phyloP scores from a whole-genome alignment of 1,140 invertebrate genomes.

The Diprion similis region DNA sequence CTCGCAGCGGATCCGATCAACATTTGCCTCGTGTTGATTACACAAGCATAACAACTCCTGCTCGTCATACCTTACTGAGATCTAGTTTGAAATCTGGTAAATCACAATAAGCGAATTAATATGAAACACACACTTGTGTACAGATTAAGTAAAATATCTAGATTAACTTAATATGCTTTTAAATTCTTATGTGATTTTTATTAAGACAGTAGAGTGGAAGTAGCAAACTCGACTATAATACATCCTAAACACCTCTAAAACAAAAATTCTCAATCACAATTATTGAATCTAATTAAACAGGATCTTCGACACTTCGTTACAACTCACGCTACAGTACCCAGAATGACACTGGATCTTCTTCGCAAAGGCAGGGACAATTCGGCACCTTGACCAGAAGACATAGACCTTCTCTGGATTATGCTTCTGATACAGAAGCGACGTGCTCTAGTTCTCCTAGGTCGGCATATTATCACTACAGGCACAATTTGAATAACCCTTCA shows the following conservation, averaged over 20 bases:
- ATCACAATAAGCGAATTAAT: background rate
- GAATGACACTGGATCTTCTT: constrained; percentile 59
- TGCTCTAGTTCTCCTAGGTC: constrained; percentile 73
- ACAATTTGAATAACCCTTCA: constrained; percentile 57
- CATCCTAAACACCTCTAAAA: background rate
- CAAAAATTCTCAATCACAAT: no score
- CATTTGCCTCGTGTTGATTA: constrained; percentile 84
- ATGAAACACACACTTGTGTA: no score
- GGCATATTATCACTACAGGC: constrained; percentile 79
- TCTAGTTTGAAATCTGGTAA: constrained; percentile 76
- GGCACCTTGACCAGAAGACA: constrained; percentile 72
- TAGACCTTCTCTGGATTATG: constrained; percentile 82
- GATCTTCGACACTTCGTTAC: constrained; percentile 61
- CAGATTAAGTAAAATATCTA: no score
- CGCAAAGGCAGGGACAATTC: constrained; percentile 55
- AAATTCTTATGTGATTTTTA: background rate
- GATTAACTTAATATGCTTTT: background rate
- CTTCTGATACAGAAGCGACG: constrained; percentile 92
- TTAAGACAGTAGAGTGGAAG: background rate
- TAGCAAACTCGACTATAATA: constrained; percentile 19
- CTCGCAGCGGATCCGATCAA: constrained; percentile 84
- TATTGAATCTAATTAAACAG: constrained; percentile 27
- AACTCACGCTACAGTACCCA: constrained; percentile 66
- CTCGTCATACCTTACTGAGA: constrained; percentile 75
- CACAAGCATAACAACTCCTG: constrained; percentile 70